Evolutionary conservation across 2,113 vertebrate genomes (phyloP), one percentile per base, ranked within the genome.

Genomic region (Ranitomeya variabilis): DNA sequence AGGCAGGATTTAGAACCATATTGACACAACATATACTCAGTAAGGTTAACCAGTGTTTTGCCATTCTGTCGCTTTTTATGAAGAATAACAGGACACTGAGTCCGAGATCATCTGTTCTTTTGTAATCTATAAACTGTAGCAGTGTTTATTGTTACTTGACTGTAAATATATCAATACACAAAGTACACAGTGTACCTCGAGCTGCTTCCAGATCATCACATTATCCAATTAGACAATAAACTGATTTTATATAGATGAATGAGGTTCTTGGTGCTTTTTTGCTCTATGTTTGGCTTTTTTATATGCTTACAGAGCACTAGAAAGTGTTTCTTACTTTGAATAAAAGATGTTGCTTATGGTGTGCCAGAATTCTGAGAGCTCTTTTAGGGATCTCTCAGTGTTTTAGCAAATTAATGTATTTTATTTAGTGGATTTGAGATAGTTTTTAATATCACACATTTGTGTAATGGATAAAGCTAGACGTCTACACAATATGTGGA

Each of bases 21-120:
- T 86, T 86, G 79, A 79, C 60, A 79, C 60, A 86, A 86, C 85
- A 86, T 66, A 86, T 23, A 52, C 31, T 76, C 52, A 45, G 31
- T 83, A 69, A 67, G 19, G 45, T 52, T 79, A 78, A 26, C 85
- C 31, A 86, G 51, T 78, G 73, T 77, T 86, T 77, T 86, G 71
- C 21, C 15, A 23, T 82, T 45, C 57, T 45, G 31, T 52, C 54
- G 6, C 18, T 79, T 78, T 66, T 64, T 37, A 78, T 26, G 31
- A 74, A 64, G 19, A 78, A 54, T 79, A 66, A 23, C 23, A 79
- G 71, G 60, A 86, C 59, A 79, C 45, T 7, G 13, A 62, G 74
- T 78, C 79, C 85, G 7, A 23, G 26, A 79, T 86, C 85, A 79
- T 66, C 73, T 86, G 74, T 79, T 86, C 85, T 66, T 66, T 79